A percentile compares a stretch with the other conserved stretches of the same genome.
Evolutionary conservation across 1,140 invertebrate species (phyloP).

Genomic region (Drepana arcuata): DNA sequence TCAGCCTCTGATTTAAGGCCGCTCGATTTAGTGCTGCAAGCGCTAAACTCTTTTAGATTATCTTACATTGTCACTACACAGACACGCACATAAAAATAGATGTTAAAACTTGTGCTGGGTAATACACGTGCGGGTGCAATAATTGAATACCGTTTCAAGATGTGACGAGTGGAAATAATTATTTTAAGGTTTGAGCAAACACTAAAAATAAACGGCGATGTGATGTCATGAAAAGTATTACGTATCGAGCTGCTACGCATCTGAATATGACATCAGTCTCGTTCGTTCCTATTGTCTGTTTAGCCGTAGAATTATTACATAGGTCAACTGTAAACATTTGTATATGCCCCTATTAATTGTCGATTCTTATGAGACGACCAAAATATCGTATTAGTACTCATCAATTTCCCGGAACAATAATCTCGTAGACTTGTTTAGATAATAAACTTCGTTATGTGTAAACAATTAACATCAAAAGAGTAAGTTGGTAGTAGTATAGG

Average conservation of each 20-base stretch:
- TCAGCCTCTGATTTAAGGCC: neutral
- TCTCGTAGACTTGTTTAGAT: too few relatives aligned
- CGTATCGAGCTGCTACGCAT: constrained; percentile 40
- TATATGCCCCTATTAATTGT: too few relatives aligned
- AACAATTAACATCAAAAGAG: too few relatives aligned
- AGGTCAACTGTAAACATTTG: too few relatives aligned
- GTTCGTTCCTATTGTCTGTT: constrained; percentile 39
- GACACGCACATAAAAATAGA: neutral
- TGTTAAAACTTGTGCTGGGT: neutral
- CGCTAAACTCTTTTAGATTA: neutral
- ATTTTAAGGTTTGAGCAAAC: constrained; percentile 47
- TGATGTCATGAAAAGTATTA: constrained; percentile 62
- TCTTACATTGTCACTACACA: neutral
- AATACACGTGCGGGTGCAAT: constrained; percentile 24
- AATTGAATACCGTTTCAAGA: constrained; percentile 22
- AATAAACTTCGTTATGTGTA: too few relatives aligned
- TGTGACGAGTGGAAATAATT: constrained; percentile 35
- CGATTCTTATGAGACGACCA: too few relatives aligned
- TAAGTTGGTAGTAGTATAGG: too few relatives aligned
- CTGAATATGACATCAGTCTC: constrained; percentile 57
- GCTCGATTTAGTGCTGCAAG: neutral
- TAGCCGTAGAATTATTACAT: constrained; percentile 39
- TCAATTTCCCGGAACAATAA: too few relatives aligned
- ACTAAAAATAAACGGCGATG: constrained; percentile 55
- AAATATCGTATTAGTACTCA: too few relatives aligned